These are phyloP conservation scores for Caretta caretta DNA, from an alignment of 2,113 vertebrate genomes.

Conservation along the genomic window DNA sequence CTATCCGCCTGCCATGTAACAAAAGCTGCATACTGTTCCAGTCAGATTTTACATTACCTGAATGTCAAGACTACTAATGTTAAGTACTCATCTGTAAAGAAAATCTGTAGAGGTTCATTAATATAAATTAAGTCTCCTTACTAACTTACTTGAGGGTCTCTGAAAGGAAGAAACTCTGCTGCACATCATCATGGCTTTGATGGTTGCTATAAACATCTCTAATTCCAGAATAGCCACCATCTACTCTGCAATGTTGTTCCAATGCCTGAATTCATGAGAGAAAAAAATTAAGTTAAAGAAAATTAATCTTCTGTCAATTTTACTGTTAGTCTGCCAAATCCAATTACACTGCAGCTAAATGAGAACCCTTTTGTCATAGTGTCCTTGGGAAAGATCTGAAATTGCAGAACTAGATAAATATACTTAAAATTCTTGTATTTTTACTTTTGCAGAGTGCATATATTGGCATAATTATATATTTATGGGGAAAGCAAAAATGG, in stretches of 20 bases:
- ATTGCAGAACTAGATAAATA: not conserved
- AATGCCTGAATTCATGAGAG: slow-evolving; percentile 84
- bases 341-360: not conserved
- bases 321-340: slow-evolving; percentile 1
- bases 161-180: slow-evolving; percentile 97
- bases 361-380: not conserved
- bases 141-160: slow-evolving; percentile 96
- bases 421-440: not conserved
- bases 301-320: not conserved
- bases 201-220: slow-evolving; percentile 89
- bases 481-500: not conserved
- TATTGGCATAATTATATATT: not conserved
- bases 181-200: slow-evolving; percentile 93
- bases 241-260: slow-evolving; percentile 92
- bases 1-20: not conserved
- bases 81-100: not conserved
- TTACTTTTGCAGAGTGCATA: not conserved
- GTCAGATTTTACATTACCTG: not conserved
- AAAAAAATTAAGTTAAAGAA: not conserved
- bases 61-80: not conserved
- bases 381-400: slow-evolving; percentile 27
- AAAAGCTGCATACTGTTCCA: not conserved
- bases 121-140: not conserved
- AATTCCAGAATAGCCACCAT: slow-evolving; percentile 93
- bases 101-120: not conserved